Conservation (phyloP, 2,888 invertebrate genomes). For the Drosophila yooni region DNA sequence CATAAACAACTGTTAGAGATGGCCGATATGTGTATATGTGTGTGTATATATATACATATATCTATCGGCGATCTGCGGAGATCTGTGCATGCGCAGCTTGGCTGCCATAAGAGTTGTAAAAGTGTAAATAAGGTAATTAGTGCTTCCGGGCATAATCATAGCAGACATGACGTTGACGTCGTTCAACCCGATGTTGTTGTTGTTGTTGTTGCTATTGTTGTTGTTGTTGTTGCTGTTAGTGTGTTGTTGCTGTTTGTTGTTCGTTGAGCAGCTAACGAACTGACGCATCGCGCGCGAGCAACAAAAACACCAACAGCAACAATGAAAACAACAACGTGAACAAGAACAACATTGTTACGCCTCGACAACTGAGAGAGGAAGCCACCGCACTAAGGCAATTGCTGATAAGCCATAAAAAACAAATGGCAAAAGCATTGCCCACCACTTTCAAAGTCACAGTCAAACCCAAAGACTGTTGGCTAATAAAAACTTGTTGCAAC, state of each 20-base stretch:
- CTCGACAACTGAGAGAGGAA: conserved; percentile 32
- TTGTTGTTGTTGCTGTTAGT: not conserved
- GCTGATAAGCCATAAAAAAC: conserved; percentile 76
- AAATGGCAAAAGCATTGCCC: conserved; percentile 61
- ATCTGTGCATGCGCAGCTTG: conserved; percentile 62
- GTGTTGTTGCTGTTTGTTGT: conserved; percentile 17
- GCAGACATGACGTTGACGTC: conserved; percentile 70
- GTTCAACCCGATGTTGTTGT: conserved; percentile 19
- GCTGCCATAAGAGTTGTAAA: conserved; percentile 71
- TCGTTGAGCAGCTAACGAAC: conserved; percentile 63
- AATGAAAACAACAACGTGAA: conserved; percentile 6
- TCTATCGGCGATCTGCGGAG: conserved; percentile 12
- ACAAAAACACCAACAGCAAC: conserved; percentile 18
- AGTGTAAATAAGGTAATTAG: conserved; percentile 84
- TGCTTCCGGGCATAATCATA: conserved; percentile 83
- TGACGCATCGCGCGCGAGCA: conserved; percentile 53
- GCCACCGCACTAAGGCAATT: conserved; percentile 50
- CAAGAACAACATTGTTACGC: conserved; percentile 67
- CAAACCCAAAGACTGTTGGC: conserved; percentile 33
- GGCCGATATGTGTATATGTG: conserved; percentile 27
- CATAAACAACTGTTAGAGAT: conserved; percentile 70
- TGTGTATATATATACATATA: not conserved
- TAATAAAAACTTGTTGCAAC: conserved; percentile 28
- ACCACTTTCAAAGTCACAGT: conserved; percentile 14
- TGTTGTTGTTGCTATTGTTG: not conserved